Base-by-base conservation (phyloP, 2,797 vertebrate species). In the Champsocephalus esox region DNA sequence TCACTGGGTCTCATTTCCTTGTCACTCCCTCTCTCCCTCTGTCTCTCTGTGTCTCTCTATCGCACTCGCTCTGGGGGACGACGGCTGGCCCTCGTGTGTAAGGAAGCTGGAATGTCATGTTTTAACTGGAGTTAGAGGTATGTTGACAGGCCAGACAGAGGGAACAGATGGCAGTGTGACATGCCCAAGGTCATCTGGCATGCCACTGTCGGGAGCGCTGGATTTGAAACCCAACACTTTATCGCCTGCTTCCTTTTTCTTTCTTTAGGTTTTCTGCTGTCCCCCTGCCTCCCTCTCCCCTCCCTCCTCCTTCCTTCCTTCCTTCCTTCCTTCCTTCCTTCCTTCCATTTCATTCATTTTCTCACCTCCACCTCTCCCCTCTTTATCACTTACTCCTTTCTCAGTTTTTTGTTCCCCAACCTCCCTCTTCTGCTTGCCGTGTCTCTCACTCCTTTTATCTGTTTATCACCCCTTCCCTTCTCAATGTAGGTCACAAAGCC, bases 151-250 rank as follows among this genome's bases (percentile, higher is more conserved):
- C 85, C 88, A 93, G 93, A 94, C 91, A 90, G 93, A 93, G 90
- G 85, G 92, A 93, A 94, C 95, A 95, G 94, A 95, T 95, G 95
- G 94, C 93, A 89, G 85, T 67, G 45, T 91, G 92, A 95, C 94
- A 86, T 87, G 91, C 92, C 92, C 95, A 95, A 95, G 95, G 95
- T 95, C 94, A 95, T 94, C 90, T 94, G 93, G 92, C 92, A 81
- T 84, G 82, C 89, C 86, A 83, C 87, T 91, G 90, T 93, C 81
- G 49, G 87, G 84, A 92, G 88, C 77, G 19, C 89, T 91, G 89
- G 88, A 90, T 94, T 92, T 94, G 90, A 94, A 94, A 95, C 90
- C 89, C 81, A 89, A 93, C 86, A 81, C 91, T 87, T 89, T 82
- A 71, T 68, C n/a, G 32, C 72, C 75, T 13, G 45, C 80, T 77